Base-by-base conservation (phyloP, 2,113 vertebrate species). In the Tragelaphus scriptus region DNA sequence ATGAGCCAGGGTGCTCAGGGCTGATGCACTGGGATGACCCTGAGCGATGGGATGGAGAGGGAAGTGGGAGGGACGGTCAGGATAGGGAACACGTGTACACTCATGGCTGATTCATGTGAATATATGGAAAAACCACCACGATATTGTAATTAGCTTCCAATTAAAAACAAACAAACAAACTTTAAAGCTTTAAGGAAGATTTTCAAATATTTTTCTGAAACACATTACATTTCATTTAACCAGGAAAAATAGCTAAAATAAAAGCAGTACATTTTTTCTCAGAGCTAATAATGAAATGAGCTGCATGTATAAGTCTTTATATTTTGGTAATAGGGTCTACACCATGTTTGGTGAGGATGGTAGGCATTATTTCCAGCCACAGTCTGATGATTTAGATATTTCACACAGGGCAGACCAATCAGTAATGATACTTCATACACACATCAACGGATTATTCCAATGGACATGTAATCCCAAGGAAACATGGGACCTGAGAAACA, bases 161-260 rank as follows among this genome's bases (percentile, higher is more conserved):
- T 51, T 88, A 21, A 71, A 92, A 97, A 63, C 30, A 58, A 94
- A 97, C 44, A 84, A 58, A 10, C 49, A 92, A 63, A 97, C 88
- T 94, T 97, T 93, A 97, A 96, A 98, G 96, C 44, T 95, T 58
- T 93, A 95, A 65, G 61, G 25, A 97, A 96, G 56, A 95, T 97
- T 97, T 96, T 23, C 8, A 96, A 98, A 97, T 95, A 98, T 97
- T 97, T 98, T 53, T 95, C 96, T 98, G 56, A 98, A 98, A 75
- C 28, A 97, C 49, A 98, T 55, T 92, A 91, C 92, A 98, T 94
- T 96, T 85, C 93, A 82, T n/a, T 84, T 97, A 47, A 82, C 21
- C 55, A 47, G 55, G 40, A 79, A 98, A 96, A 97, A 95, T 86
- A 94, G 56, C 59, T 97, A 53, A 98, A 94, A 55, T 79, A 68